A percentile compares a stretch with the other conserved stretches of the same genome.
Evolutionary conservation across 2,888 invertebrate species (phyloP).

Genomic region (Desoria tigrina): DNA sequence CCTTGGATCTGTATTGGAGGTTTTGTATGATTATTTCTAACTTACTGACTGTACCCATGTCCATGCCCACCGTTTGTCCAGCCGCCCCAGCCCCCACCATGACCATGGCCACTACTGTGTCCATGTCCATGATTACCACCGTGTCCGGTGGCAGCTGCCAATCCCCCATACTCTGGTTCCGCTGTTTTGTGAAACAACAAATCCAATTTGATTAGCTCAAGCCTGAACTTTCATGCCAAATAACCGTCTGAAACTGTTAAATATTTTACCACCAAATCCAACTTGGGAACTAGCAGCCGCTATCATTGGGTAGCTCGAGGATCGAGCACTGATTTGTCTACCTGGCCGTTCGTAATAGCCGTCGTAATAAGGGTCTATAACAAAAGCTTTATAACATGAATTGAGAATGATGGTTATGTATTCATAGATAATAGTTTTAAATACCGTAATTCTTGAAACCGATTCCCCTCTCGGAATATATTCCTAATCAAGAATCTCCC

Average conservation of each 20-base stretch:
- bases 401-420: too few species aligned
- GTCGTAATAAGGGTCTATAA: slow-evolving; percentile 30
- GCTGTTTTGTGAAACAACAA: slow-evolving; percentile 5
- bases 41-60: slow-evolving; percentile 5
- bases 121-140: slow-evolving; percentile 29
- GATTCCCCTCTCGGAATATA: not conserved
- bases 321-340: slow-evolving; percentile 42
- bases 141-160: slow-evolving; percentile 40
- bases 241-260: slow-evolving; percentile 10
- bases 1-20: not conserved
- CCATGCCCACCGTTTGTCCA: slow-evolving; percentile 21
- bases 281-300: slow-evolving; percentile 38
- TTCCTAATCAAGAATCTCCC: not conserved
- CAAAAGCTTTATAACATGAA: not conserved
- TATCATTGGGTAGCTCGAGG: slow-evolving; percentile 41
- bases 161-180: slow-evolving; percentile 36
- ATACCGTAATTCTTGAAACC: not conserved
- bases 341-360: slow-evolving; percentile 36
- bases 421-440: too few species aligned
- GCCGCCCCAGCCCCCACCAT: slow-evolving; percentile 21
- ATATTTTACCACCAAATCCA: slow-evolving; percentile 44
- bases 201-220: slow-evolving; percentile 18
- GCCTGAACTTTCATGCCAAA: too few species aligned
- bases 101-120: slow-evolving; percentile 29
- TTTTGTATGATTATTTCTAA: slow-evolving; percentile 11